Base-by-base conservation (phyloP, 2,888 invertebrate species). In the Eristalinus sepulchralis region DNA sequence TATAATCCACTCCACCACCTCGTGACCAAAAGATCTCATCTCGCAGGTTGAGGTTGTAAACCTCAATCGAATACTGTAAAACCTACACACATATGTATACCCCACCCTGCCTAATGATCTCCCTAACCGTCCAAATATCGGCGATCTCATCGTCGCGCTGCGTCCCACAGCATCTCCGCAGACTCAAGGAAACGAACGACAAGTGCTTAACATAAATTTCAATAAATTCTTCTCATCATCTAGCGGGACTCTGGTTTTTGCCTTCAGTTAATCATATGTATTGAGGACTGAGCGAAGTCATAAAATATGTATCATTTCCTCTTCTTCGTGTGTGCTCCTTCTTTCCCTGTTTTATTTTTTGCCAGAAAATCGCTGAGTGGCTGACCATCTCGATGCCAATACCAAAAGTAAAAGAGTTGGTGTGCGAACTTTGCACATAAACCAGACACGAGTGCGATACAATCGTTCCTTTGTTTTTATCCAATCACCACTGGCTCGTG, bases 321-420 rank as follows among this genome's bases (percentile, higher is more conserved):
- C 47, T 17, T 47, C 47, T 27, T 27, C 27, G 27, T 27, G 2
- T 27, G 27, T 8, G 39, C n/a, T 13, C 39, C 39, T 39, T n/a
- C 39, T 39, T 39, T 39, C 39, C 39, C 39, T n/a, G 39, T 27
- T 36, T 27, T 27, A 1, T 13, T 70, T 33, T 17, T 13, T 10
- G 2, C 39, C 39, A 34, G 34, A 36, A 20, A 22, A 62, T 80
- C 36, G 17, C 17, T 10, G 1, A 13, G 10, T 24, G 9, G 17
- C 17, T 13, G 1, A 13, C 3, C 13, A 2, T 8, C 39, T n/a
- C 13, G 36, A 62, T 17, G 33, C 20, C 57, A 17, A 17, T 17
- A 59, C 9, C 17, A 20, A 59, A 73, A 75, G 70, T 72, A 75
- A 86, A 86, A 86, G 86, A 86, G 83, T 73, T 86, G 62, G 33